phyloP scores from a whole-genome alignment of 2,113 vertebrate genomes.

The Hippocampus comes region DNA sequence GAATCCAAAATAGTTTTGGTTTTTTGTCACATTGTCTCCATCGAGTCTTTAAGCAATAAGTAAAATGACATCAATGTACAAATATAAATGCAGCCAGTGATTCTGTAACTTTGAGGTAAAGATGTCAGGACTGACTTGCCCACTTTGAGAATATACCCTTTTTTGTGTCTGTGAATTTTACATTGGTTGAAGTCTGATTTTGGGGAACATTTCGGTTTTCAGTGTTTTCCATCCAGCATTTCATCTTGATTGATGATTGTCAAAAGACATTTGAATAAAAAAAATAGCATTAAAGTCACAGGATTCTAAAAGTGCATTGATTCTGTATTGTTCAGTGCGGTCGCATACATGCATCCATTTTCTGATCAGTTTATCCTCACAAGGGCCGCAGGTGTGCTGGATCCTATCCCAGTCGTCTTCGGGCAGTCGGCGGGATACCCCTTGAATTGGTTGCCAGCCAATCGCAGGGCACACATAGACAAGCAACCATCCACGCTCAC shows the following conservation, averaged over 20 bases:
- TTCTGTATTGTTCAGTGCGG: not conserved
- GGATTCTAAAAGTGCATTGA: not conserved
- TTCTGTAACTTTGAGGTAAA: not conserved
- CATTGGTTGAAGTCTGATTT: not conserved
- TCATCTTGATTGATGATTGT: not conserved
- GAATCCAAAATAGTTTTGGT: not conserved
- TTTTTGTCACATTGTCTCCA: not conserved
- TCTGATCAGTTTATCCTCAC: no score
- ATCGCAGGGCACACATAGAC: no score
- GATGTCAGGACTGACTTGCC: not conserved
- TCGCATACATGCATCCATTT: not conserved
- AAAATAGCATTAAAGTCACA: not conserved
- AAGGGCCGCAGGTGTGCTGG: no score
- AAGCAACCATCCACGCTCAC: no score
- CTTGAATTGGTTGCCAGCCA: no score
- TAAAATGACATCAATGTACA: not conserved
- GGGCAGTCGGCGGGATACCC: no score
- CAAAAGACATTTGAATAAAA: not conserved
- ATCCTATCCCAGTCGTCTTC: no score
- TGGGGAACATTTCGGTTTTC: not conserved
- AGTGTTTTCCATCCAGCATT: not conserved
- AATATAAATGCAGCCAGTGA: not conserved
- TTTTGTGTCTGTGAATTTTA: not conserved
- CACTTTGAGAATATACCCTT: not conserved
- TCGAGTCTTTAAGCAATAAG: no score